Percentiles rank a stretch among this genome's conserved stretches.
Conservation (phyloP, 1,140 invertebrate species). For the Gryllus bimaculatus region DNA sequence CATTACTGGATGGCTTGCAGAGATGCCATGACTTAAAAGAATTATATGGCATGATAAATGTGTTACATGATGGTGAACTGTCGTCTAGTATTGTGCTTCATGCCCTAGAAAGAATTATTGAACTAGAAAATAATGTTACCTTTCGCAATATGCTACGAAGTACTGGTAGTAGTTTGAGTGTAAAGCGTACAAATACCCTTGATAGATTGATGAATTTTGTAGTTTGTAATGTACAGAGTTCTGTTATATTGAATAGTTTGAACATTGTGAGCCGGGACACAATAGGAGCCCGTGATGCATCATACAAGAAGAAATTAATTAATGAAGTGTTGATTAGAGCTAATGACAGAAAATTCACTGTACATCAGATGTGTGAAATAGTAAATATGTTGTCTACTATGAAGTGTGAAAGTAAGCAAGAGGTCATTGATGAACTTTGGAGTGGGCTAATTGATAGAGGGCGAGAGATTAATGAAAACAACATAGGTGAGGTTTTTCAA, state of each 20-base stretch:
- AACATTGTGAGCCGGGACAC: constrained; percentile 34
- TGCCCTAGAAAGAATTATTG: constrained; percentile 41
- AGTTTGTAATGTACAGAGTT: constrained; percentile 31
- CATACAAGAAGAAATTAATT: constrained; percentile 44
- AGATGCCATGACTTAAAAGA: constrained; percentile 28
- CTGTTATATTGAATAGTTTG: constrained; percentile 38
- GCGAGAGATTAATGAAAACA: constrained; percentile 45
- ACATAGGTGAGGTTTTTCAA: constrained; percentile 47
- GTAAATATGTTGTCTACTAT: constrained; percentile 38
- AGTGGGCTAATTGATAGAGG: constrained; percentile 49
- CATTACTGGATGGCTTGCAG: constrained; percentile 34
- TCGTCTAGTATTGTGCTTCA: constrained; percentile 40
- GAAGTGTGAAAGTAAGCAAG: constrained; percentile 36
- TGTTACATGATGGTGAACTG: constrained; percentile 39
- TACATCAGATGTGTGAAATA: constrained; percentile 52
- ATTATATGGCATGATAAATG: constrained; percentile 34
- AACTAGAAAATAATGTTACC: constrained; percentile 39
- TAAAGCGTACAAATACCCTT: constrained; percentile 35
- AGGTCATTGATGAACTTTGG: constrained; percentile 57
- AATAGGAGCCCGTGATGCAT: constrained; percentile 35
- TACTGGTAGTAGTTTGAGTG: constrained; percentile 22
- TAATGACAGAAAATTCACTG: constrained; percentile 46
- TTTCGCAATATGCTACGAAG: constrained; percentile 23
- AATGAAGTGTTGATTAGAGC: constrained; percentile 50
- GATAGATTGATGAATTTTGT: constrained; percentile 39